A percentile compares a stretch with the other conserved stretches of the same genome.
These are phyloP conservation scores for Enoplosus armatus DNA, from an alignment of 2,797 vertebrate genomes.

Conservation along the genomic window DNA sequence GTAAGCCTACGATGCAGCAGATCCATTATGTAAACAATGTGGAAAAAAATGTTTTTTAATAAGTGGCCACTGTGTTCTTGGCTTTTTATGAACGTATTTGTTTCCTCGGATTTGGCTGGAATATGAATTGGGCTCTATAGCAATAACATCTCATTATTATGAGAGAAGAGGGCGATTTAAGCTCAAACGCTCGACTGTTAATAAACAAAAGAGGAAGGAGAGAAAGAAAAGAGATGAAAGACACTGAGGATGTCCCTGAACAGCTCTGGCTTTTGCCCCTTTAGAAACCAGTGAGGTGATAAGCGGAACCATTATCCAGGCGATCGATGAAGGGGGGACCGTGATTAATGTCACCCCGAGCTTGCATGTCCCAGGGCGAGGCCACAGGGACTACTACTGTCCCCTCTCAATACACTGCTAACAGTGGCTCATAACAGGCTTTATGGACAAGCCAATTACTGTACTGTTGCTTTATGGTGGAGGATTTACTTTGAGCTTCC, in stretches of 20 bases:
- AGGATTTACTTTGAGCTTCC: slow-evolving; percentile 17
- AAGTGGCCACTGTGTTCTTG: slow-evolving; percentile 19
- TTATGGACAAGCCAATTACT: slow-evolving; percentile 65
- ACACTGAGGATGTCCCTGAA: slow-evolving; percentile 58
- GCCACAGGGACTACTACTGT: slow-evolving; percentile 61
- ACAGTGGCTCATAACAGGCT: slow-evolving; percentile 52
- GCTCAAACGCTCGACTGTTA: neutral
- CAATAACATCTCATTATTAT: slow-evolving; percentile 1
- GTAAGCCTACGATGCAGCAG: slow-evolving; percentile 24
- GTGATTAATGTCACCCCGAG: slow-evolving; percentile 80
- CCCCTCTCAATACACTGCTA: slow-evolving; percentile 47
- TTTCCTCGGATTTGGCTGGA: neutral
- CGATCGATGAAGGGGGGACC: slow-evolving; percentile 71
- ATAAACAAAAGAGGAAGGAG: slow-evolving; percentile 50
- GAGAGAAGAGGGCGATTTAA: slow-evolving; percentile 16
- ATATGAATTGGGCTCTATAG: slow-evolving; percentile 18
- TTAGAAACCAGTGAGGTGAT: slow-evolving; percentile 75
- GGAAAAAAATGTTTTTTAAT: slow-evolving; percentile 28
- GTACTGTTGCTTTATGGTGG: slow-evolving; percentile 33
- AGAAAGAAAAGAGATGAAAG: slow-evolving; percentile 38
- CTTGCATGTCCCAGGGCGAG: slow-evolving; percentile 49
- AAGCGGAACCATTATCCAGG: slow-evolving; percentile 78
- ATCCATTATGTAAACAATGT: slow-evolving; percentile 70
- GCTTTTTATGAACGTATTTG: slow-evolving; percentile 21
- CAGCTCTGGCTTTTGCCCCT: slow-evolving; percentile 67